Evolutionary conservation across 2,113 vertebrate genomes (phyloP).

Genomic region (Poecile atricapillus): DNA sequence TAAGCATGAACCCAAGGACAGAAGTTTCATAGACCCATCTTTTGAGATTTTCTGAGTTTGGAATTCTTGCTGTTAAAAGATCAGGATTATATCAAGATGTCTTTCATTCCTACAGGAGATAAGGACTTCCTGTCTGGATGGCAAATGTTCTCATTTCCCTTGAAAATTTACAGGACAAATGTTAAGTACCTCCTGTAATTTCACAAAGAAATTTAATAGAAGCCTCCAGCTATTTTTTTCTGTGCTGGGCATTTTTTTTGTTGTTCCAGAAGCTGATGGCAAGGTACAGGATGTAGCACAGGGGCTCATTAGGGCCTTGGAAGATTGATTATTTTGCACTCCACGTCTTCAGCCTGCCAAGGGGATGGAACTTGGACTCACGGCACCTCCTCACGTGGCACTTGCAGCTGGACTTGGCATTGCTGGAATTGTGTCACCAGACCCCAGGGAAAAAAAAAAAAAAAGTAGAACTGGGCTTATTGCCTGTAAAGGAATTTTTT

Average conservation of each 20-base stretch:
- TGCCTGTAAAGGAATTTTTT: neutral
- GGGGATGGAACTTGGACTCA: neutral
- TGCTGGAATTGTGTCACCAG: neutral
- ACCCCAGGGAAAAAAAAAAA: neutral
- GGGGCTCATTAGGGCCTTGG: neutral
- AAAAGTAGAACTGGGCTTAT: neutral
- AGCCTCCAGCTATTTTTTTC: neutral
- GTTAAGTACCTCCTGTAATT: constrained; percentile 13
- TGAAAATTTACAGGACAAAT: neutral
- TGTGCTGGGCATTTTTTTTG: neutral
- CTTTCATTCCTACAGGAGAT: neutral
- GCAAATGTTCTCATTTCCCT: constrained; percentile 9
- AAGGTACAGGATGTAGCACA: neutral
- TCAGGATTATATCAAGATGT: neutral
- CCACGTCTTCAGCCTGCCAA: neutral
- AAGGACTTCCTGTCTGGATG: neutral
- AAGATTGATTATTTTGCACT: constrained; percentile 19
- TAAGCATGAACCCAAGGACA: neutral
- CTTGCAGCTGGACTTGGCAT: neutral
- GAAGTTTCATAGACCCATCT: rapidly evolving
- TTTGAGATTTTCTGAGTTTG: neutral
- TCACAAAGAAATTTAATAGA: neutral
- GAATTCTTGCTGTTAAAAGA: neutral
- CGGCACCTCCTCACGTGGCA: neutral
- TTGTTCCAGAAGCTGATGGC: neutral